These are phyloP conservation scores for Ormia ochracea DNA, from an alignment of 2,888 invertebrate genomes.

Conservation along the genomic window DNA sequence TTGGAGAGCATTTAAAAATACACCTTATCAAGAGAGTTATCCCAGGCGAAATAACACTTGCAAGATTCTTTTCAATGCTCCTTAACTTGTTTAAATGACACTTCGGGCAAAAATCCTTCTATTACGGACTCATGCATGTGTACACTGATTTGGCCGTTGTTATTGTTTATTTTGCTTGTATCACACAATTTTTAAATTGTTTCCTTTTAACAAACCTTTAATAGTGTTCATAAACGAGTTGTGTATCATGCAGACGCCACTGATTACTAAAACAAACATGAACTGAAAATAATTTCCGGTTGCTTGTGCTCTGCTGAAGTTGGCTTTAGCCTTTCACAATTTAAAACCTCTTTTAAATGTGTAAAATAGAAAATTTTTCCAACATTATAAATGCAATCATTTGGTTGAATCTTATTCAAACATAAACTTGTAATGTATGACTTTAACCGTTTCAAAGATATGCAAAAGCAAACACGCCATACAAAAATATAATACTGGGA, in stretches of 20 bases:
- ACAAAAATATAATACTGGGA: background rate
- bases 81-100: too few relatives aligned
- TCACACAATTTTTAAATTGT: background rate
- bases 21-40: too few relatives aligned
- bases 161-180: background rate
- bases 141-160: too few relatives aligned
- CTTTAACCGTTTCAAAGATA: background rate
- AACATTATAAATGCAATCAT: background rate
- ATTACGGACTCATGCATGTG: too few relatives aligned
- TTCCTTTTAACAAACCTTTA: background rate
- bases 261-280: background rate
- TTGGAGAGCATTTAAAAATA: too few relatives aligned
- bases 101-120: too few relatives aligned
- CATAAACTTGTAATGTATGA: background rate
- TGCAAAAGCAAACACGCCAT: background rate
- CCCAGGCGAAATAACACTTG: too few relatives aligned
- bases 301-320: background rate
- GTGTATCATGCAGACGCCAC: background rate
- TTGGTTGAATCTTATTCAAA: background rate
- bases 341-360: background rate
- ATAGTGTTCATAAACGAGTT: background rate
- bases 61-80: too few relatives aligned
- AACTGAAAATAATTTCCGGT: background rate
- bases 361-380: background rate
- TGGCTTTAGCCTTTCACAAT: background rate